phyloP scores from a whole-genome alignment of 2,888 invertebrate species.

The Hirtodrosophila duncani region DNA sequence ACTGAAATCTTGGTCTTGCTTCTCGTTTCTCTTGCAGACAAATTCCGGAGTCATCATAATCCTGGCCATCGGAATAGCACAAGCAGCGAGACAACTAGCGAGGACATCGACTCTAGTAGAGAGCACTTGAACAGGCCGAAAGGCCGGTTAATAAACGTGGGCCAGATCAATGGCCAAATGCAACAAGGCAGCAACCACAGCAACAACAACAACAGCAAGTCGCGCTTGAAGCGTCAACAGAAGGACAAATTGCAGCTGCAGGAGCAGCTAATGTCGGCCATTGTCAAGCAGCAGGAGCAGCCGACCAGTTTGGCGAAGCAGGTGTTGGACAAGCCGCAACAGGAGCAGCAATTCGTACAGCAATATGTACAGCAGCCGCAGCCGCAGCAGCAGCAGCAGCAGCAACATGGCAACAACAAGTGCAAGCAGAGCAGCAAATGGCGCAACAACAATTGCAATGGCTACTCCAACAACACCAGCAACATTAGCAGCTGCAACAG shows the following conservation, averaged over 20 bases:
- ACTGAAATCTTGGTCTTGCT: too few species aligned
- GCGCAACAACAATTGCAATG: slow-evolving; percentile 29
- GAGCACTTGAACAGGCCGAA: slow-evolving; percentile 63
- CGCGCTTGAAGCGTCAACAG: slow-evolving; percentile 50
- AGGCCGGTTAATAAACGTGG: not conserved
- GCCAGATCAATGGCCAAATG: slow-evolving; percentile 5
- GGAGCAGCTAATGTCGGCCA: too few species aligned
- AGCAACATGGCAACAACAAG: slow-evolving; percentile 17
- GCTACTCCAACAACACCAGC: slow-evolving; percentile 1
- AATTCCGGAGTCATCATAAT: slow-evolving; percentile 64
- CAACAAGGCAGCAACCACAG: slow-evolving; percentile 8
- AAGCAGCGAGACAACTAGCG: slow-evolving; percentile 68
- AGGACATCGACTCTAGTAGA: slow-evolving; percentile 70
- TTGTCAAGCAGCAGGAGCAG: slow-evolving; percentile 1
- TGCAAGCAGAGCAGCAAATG: slow-evolving; percentile 27
- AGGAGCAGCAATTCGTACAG: slow-evolving; percentile 28
- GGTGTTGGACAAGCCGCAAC: slow-evolving; percentile 39
- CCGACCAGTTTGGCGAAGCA: not conserved
- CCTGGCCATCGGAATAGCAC: slow-evolving; percentile 72
- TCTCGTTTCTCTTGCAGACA: slow-evolving; percentile 39
- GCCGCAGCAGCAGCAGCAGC: slow-evolving; percentile 6
- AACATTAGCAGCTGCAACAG: slow-evolving; percentile 23
- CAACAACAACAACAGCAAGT: slow-evolving; percentile 24
- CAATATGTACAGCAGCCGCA: slow-evolving; percentile 22
- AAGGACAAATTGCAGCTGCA: slow-evolving; percentile 18